Evolutionary conservation across 2,888 invertebrate genomes (phyloP), one percentile per base, ranked within the genome.

Genomic region (Exephanes ischioxanthus): DNA sequence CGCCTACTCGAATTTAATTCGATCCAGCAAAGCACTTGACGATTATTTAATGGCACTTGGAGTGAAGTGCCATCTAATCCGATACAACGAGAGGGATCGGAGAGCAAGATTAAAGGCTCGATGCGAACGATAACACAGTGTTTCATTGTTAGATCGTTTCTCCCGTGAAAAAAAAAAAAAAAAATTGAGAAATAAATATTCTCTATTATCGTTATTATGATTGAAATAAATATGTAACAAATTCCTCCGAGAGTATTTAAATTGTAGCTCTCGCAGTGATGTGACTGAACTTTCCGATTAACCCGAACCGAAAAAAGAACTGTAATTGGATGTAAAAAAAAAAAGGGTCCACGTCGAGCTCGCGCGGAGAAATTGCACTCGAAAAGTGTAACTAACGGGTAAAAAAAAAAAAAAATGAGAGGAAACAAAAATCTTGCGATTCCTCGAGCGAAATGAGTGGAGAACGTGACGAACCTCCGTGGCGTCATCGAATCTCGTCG

Each of bases 21-120:
- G 45, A 78, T 78, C 68, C 41, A 61, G 58, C 68, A 58, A 68
- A 78, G 78, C 78, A 78, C 68, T 78, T 55, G 26, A 78, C 45
- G 58, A 58, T 70, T 48, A 70, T 78, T 78, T 45, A 78, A 68
- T 58, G 55, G 45, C 48, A 45, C 68, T 41, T 22, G 11, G 37
- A 16, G 33, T 19, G 37, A n/a, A 55, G 68, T 41, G 30, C 26
- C 41, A 26, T 70, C 61, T 55, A 48, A 78, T 68, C 68, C 37
- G 41, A 33, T 70, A n/a, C 22, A 51, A 51, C 30, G 19, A 67
- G 70, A 53, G 72, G 72, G 55, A 30, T 58, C 55, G 37, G 37
- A 58, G 55, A 22, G 41, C 37, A 58, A 72, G 53, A 37, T 58
- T 55, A 58, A 37, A 37, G 55, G 14, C 58, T 14, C 41, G 37